phyloP scores from a whole-genome alignment of 2,113 vertebrate species.

The Hirundichthys speculiger region DNA sequence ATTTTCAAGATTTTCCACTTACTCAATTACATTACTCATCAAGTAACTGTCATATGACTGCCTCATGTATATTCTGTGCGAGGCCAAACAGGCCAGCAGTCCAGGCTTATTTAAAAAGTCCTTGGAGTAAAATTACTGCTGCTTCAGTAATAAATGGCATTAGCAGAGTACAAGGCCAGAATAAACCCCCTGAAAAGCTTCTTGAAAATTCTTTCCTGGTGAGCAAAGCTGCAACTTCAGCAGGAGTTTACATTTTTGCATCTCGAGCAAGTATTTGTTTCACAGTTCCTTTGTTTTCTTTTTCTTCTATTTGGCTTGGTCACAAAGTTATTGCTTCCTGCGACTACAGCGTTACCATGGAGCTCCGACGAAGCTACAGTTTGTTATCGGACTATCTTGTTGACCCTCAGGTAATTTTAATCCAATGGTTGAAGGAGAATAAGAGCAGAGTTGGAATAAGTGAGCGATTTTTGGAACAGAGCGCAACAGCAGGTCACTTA shows the following conservation, averaged over 20 bases:
- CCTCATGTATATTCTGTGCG: conserved; percentile 46
- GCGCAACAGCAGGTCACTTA: conserved; percentile 69
- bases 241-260: conserved; percentile 66
- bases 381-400: conserved; percentile 45
- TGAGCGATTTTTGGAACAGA: conserved; percentile 72
- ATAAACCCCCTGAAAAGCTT: conserved; percentile 41
- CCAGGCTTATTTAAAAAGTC: conserved; percentile 60
- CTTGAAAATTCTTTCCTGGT: conserved; percentile 53
- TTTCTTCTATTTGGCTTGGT: conserved; percentile 45
- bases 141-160: conserved; percentile 65
- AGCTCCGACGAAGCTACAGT: conserved; percentile 49
- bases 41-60: conserved; percentile 26
- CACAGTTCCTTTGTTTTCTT: conserved; percentile 30
- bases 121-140: conserved; percentile 60
- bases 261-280: conserved; percentile 65
- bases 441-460: conserved; percentile 69
- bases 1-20: too few species aligned
- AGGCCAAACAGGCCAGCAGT: conserved; percentile 38
- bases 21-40: not conserved
- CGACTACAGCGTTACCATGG: conserved; percentile 25
- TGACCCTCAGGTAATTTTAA: conserved; percentile 58
- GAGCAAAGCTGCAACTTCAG: conserved; percentile 47
- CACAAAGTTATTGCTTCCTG: conserved; percentile 77
- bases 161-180: conserved; percentile 62
- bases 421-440: conserved; percentile 38